Evolutionary conservation across 2,888 invertebrate genomes (phyloP).

Genomic region (Axea sp.): DNA sequence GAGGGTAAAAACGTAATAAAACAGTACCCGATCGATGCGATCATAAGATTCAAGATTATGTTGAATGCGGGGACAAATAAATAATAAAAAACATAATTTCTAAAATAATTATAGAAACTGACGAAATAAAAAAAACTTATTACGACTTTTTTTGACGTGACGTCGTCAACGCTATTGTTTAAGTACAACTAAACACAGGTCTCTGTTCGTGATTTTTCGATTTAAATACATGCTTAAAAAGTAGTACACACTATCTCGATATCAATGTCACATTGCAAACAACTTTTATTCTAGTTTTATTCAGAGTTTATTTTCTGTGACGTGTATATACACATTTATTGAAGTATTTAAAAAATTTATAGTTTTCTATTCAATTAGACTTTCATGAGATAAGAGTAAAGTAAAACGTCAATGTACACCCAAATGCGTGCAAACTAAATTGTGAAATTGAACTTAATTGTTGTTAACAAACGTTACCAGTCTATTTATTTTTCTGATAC

Average conservation of each 20-base stretch:
- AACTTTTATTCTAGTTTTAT: slow-evolving; percentile 58
- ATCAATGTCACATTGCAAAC: slow-evolving; percentile 59
- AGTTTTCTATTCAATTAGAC: slow-evolving; percentile 13
- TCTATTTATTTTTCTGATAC: too few relatives aligned
- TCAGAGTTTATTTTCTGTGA: slow-evolving; percentile 53
- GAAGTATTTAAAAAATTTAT: slow-evolving; percentile 37
- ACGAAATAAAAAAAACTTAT: slow-evolving; percentile 28
- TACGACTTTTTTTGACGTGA: slow-evolving; percentile 30
- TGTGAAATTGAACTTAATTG: too few relatives aligned
- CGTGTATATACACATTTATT: slow-evolving; percentile 50
- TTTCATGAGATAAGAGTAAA: slow-evolving; percentile 20
- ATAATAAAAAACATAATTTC: slow-evolving; percentile 45
- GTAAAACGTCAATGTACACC: slow-evolving; percentile 1
- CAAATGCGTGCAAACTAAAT: background rate
- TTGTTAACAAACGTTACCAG: too few relatives aligned
- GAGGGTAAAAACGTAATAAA: slow-evolving; percentile 38
- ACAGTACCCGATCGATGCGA: slow-evolving; percentile 45
- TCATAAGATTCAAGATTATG: slow-evolving; percentile 35
- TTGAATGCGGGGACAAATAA: slow-evolving; percentile 47
- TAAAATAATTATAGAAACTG: slow-evolving; percentile 21
- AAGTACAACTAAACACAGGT: slow-evolving; percentile 58
- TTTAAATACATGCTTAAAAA: slow-evolving; percentile 53
- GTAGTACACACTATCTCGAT: slow-evolving; percentile 55
- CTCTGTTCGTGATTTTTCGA: slow-evolving; percentile 57
- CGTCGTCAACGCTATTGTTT: slow-evolving; percentile 41